Evolutionary conservation across 2,888 invertebrate genomes (phyloP).

Genomic region (Acrobasis suavella): DNA sequence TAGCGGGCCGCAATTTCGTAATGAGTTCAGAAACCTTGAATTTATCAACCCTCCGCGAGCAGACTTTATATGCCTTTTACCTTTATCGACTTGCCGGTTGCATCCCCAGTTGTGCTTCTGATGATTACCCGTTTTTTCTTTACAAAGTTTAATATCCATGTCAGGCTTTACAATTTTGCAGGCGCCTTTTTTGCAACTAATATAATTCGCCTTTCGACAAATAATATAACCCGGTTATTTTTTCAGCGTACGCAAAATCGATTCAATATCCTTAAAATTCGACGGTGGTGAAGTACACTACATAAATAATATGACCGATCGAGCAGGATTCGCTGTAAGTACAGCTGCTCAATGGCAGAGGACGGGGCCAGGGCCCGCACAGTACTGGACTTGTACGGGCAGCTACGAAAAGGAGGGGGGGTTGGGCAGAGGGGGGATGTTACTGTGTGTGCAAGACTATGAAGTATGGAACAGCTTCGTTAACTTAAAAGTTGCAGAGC

Average conservation of each 20-base stretch:
- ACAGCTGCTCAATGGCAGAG: conserved; percentile 56
- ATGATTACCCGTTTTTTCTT: no score
- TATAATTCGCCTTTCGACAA: no score
- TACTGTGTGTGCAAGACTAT: conserved; percentile 52
- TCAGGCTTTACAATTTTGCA: no score
- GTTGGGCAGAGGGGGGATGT: conserved; percentile 40
- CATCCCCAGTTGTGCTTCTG: no score
- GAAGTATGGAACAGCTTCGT: conserved; percentile 57
- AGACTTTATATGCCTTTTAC: no score
- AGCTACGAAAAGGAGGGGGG: conserved; percentile 38
- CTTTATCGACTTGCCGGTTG: no score
- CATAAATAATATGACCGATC: conserved; percentile 47
- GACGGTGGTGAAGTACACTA: conserved; percentile 45
- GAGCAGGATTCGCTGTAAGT: conserved; percentile 55
- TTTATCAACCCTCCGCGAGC: no score
- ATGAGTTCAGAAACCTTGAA: no score
- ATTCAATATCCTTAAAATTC: conserved; percentile 55
- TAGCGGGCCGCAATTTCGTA: no score
- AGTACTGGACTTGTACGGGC: conserved; percentile 58
- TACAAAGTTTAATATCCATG: no score
- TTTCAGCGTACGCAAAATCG: conserved; percentile 58
- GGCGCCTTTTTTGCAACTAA: no score
- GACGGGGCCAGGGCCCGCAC: conserved; percentile 31
- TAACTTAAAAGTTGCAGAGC: conserved; percentile 60
- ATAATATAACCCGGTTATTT: background rate